Evolutionary conservation across 2,888 invertebrate species (phyloP).

Genomic region (Standfussiana lucernea): DNA sequence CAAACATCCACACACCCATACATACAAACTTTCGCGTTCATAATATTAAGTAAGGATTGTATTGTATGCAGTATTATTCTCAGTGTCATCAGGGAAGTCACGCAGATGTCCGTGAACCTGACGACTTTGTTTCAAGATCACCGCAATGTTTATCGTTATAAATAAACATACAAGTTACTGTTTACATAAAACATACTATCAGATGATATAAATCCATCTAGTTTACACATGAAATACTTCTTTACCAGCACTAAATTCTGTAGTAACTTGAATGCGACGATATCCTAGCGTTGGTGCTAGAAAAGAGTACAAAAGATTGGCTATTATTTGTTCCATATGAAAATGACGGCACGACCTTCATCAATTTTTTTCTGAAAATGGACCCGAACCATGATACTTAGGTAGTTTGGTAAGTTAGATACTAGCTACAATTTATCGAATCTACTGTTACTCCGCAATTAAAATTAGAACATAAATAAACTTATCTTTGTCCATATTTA

Average conservation of each 20-base stretch:
- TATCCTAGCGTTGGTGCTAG: background rate
- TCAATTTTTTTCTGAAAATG: background rate
- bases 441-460: background rate
- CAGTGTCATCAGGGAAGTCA: constrained; percentile 56
- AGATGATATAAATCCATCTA: background rate
- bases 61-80: constrained; percentile 57
- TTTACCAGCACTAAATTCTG: background rate
- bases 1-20: too few relatives aligned
- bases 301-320: constrained; percentile 1
- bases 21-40: too few relatives aligned
- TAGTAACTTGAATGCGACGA: background rate
- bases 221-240: background rate
- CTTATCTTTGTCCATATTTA: constrained; percentile 20
- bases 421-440: background rate
- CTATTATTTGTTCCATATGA: background rate
- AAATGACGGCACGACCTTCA: background rate
- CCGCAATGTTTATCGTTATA: constrained; percentile 31
- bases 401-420: background rate
- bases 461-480: constrained; percentile 21
- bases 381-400: background rate
- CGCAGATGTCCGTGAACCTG: constrained; percentile 58
- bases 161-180: constrained; percentile 19
- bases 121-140: constrained; percentile 60
- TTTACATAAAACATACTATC: background rate
- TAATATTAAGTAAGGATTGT: too few relatives aligned